Conservation (phyloP, 2,888 invertebrate genomes). For the Aporophyla lueneburgensis region DNA sequence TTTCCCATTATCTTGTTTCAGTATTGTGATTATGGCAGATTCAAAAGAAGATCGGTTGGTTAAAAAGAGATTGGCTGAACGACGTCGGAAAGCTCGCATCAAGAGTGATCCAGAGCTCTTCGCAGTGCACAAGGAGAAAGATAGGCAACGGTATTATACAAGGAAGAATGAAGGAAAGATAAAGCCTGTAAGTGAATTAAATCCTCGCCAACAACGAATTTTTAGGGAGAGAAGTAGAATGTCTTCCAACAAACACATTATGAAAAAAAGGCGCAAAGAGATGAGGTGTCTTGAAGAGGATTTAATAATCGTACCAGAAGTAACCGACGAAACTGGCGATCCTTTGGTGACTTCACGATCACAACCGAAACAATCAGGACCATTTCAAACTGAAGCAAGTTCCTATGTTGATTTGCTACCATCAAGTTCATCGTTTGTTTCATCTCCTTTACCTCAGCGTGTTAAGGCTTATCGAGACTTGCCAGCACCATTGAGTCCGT, state of each 20-base stretch:
- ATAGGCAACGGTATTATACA: conserved; percentile 3
- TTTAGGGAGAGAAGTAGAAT: conserved; percentile 11
- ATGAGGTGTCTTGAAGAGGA: neutral
- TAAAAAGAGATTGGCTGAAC: conserved; percentile 2
- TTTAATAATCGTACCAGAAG: conserved; percentile 1
- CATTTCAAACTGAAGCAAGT: neutral
- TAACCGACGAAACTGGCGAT: neutral
- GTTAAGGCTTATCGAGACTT: conserved; percentile 8
- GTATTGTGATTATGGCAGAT: conserved; percentile 4
- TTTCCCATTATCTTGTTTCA: neutral
- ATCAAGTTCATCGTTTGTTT: conserved; percentile 7
- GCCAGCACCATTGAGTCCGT: neutral
- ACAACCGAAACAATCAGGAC: conserved; percentile 1
- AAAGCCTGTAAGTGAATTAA: conserved; percentile 1
- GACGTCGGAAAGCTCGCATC: conserved; percentile 6
- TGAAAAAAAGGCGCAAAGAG: conserved; percentile 3
- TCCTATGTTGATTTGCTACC: conserved; percentile 8
- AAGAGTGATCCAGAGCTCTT: conserved; percentile 6
- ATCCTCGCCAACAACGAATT: conserved; percentile 11
- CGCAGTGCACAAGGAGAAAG: conserved; percentile 2
- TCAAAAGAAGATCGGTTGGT: neutral
- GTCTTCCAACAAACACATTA: conserved; percentile 1
- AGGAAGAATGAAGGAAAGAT: conserved; percentile 10
- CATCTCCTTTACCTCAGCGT: conserved; percentile 3
- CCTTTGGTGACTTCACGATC: conserved; percentile 10